Evolutionary conservation across 2,888 invertebrate species (phyloP).

Genomic region (Brachycybe producta): DNA sequence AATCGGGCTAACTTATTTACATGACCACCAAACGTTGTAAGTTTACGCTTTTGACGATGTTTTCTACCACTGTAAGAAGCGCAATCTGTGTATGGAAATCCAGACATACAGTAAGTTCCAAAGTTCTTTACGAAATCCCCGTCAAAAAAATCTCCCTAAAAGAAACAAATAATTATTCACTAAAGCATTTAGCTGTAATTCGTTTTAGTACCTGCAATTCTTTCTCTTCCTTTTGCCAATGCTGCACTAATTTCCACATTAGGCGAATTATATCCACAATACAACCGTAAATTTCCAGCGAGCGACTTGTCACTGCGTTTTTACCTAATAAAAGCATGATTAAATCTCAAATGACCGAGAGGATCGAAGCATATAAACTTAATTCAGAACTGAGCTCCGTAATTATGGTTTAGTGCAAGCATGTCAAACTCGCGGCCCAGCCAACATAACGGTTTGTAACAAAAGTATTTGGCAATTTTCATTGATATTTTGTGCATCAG

Average conservation of each 20-base stretch:
- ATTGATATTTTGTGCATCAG: too few relatives aligned
- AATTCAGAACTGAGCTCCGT: too few relatives aligned
- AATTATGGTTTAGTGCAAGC: too few relatives aligned
- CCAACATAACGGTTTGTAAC: too few relatives aligned
- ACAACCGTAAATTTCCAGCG: constrained; percentile 1
- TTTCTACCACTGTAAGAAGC: too few relatives aligned
- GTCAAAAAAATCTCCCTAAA: background rate
- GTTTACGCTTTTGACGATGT: too few relatives aligned
- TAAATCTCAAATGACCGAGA: background rate
- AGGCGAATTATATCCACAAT: constrained; percentile 2
- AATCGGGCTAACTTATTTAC: too few relatives aligned
- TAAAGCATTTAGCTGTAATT: too few relatives aligned
- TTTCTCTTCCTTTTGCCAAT: constrained; percentile 4
- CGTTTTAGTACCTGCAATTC: background rate
- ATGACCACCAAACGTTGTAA: too few relatives aligned
- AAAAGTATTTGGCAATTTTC: too few relatives aligned
- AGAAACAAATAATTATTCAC: too few relatives aligned
- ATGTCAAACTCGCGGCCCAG: too few relatives aligned
- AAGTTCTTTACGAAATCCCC: background rate
- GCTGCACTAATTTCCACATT: background rate
- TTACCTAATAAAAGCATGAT: background rate
- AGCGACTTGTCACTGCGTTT: background rate
- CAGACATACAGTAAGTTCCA: background rate
- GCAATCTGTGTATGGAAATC: constrained; percentile 4
- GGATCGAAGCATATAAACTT: background rate